These are phyloP conservation scores for Leptobrachium ailaonicum DNA, from an alignment of 2,113 vertebrate genomes.

Conservation along the genomic window DNA sequence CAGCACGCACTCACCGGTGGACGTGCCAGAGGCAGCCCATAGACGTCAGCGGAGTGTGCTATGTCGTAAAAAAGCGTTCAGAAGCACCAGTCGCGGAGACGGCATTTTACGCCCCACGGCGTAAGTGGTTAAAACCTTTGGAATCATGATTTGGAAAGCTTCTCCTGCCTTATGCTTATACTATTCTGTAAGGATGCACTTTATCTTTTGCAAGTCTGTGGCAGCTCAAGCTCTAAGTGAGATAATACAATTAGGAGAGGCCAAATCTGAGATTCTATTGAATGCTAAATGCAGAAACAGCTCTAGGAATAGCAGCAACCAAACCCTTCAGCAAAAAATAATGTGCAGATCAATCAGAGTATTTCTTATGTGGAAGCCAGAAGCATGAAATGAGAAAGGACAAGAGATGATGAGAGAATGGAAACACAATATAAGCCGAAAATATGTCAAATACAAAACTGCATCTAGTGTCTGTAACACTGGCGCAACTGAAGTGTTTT, in stretches of 20 bases:
- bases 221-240: slow-evolving; percentile 5
- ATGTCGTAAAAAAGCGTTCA: too few species aligned
- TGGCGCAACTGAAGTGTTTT: too few species aligned
- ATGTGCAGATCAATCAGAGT: slow-evolving; percentile 15
- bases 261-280: not conserved
- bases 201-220: slow-evolving; percentile 4
- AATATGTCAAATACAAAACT: not conserved
- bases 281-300: not conserved
- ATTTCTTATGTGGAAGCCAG: not conserved
- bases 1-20: too few species aligned
- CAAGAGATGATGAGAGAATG: not conserved
- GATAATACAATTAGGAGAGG: slow-evolving; percentile 3
- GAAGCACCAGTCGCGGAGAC: too few species aligned
- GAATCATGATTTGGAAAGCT: not conserved
- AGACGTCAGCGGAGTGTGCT: too few species aligned
- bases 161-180: not conserved
- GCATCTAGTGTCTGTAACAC: too few species aligned
- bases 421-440: not conserved
- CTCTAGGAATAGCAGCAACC: slow-evolving; percentile 17
- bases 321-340: slow-evolving; percentile 12
- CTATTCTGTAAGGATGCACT: not conserved
- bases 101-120: too few species aligned
- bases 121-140: too few species aligned
- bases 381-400: not conserved
- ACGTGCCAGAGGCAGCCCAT: too few species aligned